Percentiles rank a stretch among this genome's conserved stretches.
phyloP scores from a whole-genome alignment of 2,888 invertebrate species.

The Neuroscelio doddi region DNA sequence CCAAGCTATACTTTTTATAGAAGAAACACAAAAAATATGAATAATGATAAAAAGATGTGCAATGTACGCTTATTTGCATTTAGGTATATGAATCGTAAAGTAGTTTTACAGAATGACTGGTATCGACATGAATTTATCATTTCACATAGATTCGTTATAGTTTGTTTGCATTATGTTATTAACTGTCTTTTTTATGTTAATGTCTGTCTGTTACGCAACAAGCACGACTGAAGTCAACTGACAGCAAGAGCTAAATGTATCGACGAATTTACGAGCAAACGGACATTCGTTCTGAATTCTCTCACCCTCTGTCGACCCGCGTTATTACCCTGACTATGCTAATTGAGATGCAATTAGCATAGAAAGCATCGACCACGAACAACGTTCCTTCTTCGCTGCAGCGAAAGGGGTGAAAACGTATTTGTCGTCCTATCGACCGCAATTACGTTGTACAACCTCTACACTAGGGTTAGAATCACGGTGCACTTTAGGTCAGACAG shows the following conservation, averaged over 20 bases:
- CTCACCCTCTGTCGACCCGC: slow-evolving; percentile 37
- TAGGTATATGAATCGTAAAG: slow-evolving; percentile 11
- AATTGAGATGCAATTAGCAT: slow-evolving; percentile 69
- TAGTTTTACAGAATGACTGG: slow-evolving; percentile 55
- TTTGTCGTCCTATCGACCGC: slow-evolving; percentile 64
- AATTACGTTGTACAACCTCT: slow-evolving; percentile 53
- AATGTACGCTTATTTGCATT: slow-evolving; percentile 37
- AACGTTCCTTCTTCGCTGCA: slow-evolving; percentile 43
- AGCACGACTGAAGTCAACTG: slow-evolving; percentile 35
- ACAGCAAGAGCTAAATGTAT: slow-evolving; percentile 53
- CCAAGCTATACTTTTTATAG: too few species aligned
- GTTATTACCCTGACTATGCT: slow-evolving; percentile 65
- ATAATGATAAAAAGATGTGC: slow-evolving; percentile 34
- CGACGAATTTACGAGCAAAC: slow-evolving; percentile 71
- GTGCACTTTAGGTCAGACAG: slow-evolving; percentile 42
- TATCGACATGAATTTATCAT: slow-evolving; percentile 46
- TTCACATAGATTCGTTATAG: slow-evolving; percentile 16
- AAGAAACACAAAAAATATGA: slow-evolving; percentile 34
- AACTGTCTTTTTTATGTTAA: slow-evolving; percentile 63
- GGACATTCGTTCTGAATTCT: slow-evolving; percentile 55
- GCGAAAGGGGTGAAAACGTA: slow-evolving; percentile 54
- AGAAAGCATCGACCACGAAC: slow-evolving; percentile 63
- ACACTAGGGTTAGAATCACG: slow-evolving; percentile 45
- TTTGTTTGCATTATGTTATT: slow-evolving; percentile 66
- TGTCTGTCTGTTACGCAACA: slow-evolving; percentile 38